Base-by-base conservation (phyloP, 2,113 vertebrate species). In the Macrotus californicus region DNA sequence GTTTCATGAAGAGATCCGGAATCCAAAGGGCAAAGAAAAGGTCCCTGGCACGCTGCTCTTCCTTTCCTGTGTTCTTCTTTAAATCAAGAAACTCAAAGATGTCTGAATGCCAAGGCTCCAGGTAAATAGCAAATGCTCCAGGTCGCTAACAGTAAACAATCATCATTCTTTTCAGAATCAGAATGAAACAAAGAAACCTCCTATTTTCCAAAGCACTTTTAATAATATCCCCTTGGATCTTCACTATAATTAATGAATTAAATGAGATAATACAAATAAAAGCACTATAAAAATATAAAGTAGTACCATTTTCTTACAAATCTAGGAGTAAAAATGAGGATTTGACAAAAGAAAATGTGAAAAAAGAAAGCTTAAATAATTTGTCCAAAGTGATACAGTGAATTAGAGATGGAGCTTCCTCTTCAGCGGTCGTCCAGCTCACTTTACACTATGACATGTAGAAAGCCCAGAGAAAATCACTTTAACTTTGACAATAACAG, bases 51-150 rank as follows among this genome's bases (percentile, higher is more conserved):
- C 99, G 98, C 96, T 99, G 99, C 87, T 99, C 99, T 77, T 99
- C 99, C 85, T 99, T 99, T 36, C 99, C 99, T 0, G 99, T 99
- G 98, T 99, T 99, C 97, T 99, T 99, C 98, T 99, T 99, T 92
- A 99, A 96, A 96, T 99, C 99, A 54, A 99, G 98, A 92, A 99
- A 99, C 83, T 99, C 99, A 90, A 99, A 99, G 94, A 99, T 98
- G 94, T 99, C 99, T 46, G 98, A 97, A 86, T 99, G 99, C 99
- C 99, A 99, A 0, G 99, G 99, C 97, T 99, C 99, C 97, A 99
- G 96, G 95, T 99, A 99, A 98, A 99, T 99, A 93, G 99, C 99
- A 81, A 99, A 99, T 34, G 99, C 99, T 22, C 99, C 99, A 0
- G 99, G 99, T 89, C 99, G 99, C 99, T 99, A 97, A n/a, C 1